Evolutionary conservation across 2,113 vertebrate species (phyloP).

Genomic region (Pangasianodon hypophthalmus): DNA sequence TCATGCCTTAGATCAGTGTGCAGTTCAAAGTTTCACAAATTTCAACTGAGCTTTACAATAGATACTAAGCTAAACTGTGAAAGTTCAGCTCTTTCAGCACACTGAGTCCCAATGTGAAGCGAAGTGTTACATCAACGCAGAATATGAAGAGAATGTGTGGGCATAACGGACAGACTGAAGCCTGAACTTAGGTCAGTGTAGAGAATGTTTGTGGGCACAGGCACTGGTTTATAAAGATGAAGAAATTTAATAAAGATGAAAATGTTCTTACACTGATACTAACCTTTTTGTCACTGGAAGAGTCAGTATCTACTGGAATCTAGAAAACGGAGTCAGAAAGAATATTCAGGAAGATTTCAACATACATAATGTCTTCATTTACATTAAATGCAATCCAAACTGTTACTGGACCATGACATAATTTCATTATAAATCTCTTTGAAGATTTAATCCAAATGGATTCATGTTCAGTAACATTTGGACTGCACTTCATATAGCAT

Average conservation of each 20-base stretch:
- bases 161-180: slow-evolving; percentile 10
- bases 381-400: background rate
- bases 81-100: slow-evolving; percentile 1
- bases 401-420: too few relatives aligned
- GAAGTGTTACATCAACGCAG: background rate
- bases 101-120: background rate
- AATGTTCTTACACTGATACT: background rate
- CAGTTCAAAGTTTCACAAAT: background rate
- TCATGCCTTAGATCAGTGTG: background rate
- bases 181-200: background rate
- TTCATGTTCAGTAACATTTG: background rate
- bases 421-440: background rate
- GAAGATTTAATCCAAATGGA: background rate
- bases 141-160: background rate
- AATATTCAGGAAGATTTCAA: slow-evolving; percentile 7
- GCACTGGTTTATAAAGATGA: background rate
- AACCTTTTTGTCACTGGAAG: slow-evolving; percentile 6
- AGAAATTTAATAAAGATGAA: background rate
- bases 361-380: background rate
- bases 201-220: background rate
- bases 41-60: background rate
- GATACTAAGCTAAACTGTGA: background rate
- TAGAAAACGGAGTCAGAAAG: slow-evolving; percentile 14
- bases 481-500: background rate
- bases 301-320: background rate